Evolutionary conservation across 2,797 vertebrate species (phyloP), one percentile per base, ranked within the genome.

Genomic region (Chaenodraco wilsoni): DNA sequence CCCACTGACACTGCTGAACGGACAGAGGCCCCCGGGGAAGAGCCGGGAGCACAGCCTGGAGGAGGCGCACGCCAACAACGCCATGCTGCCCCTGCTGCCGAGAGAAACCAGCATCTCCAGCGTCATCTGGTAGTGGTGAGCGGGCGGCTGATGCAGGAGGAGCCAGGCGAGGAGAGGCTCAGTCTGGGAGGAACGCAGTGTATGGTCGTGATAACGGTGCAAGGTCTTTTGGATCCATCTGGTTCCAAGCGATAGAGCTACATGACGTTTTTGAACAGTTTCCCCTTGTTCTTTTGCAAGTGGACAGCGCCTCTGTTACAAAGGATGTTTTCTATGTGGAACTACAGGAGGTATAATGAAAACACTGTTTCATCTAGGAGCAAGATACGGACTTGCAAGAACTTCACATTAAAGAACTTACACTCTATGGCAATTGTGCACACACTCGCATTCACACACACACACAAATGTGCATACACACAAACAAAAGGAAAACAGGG

Each of bases 31-130:
- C 1, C 95, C 96, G 49, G 96, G 95, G 93, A 99, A 99, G 95
- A 95, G 94, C 74, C 95, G 96, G 87, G 97, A 98, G 92, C 97
- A 97, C 93, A 97, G 97, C 90, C 95, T 98, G 16, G 98, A 99
- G 33, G 97, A 99, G 91, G 96, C 96, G 72, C 98, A 99, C 76
- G 96, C 97, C 89, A 99, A 99, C 93, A 99, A 97, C 88, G 97
- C 97, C 81, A 97, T 99, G 93, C 96, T 99, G 91, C 98, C 98
- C 1, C 95, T 99, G 91, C 93, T 99, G 93, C 98, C 98, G 6
- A 94, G 98, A 86, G 98, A 99, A 93, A 98, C 98, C 93, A 99
- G 98, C 96, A 98, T 99, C 95, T 99, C 98, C 65, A 99, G 98
- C 78, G 97, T 99, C 92, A 99, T 99, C 90, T 99, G 98, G 98